phyloP scores from a whole-genome alignment of 2,888 invertebrate species.

The Heteromyza rotundicornis region DNA sequence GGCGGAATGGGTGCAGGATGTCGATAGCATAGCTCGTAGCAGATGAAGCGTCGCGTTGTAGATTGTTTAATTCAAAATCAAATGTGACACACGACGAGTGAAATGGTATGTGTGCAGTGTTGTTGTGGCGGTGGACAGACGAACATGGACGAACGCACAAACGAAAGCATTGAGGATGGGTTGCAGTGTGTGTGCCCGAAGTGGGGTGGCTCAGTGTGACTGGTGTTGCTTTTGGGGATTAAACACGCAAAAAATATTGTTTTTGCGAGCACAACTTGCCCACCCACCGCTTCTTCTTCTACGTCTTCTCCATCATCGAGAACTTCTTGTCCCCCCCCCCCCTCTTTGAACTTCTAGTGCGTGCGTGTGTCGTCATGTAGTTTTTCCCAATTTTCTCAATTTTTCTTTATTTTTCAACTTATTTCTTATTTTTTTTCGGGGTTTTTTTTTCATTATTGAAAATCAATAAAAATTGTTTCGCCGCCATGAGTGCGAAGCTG shows the following conservation, averaged over 20 bases:
- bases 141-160: not conserved
- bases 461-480: conserved; percentile 38
- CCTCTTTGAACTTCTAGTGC: too few relatives aligned
- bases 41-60: conserved; percentile 12
- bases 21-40: not conserved
- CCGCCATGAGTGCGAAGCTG: not conserved
- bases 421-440: conserved; percentile 8
- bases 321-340: not conserved
- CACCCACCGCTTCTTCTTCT: not conserved
- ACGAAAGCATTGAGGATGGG: not conserved
- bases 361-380: conserved; percentile 6
- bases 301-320: too few relatives aligned
- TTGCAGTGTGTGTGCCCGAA: not conserved
- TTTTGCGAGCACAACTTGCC: conserved; percentile 13
- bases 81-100: conserved; percentile 24
- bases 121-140: not conserved
- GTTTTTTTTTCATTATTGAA: conserved; percentile 33
- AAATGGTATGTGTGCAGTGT: not conserved
- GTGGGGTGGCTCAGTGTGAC: not conserved
- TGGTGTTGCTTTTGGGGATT: conserved; percentile 24
- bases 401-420: conserved; percentile 13
- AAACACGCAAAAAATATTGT: conserved; percentile 24
- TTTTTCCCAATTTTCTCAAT: conserved; percentile 8
- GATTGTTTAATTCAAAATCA: conserved; percentile 30
- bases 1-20: conserved; percentile 8